A percentile compares a stretch with the other conserved stretches of the same genome.
These are phyloP conservation scores for Gambusia yucatana DNA, from an alignment of 2,797 vertebrate species.

Conservation along the genomic window DNA sequence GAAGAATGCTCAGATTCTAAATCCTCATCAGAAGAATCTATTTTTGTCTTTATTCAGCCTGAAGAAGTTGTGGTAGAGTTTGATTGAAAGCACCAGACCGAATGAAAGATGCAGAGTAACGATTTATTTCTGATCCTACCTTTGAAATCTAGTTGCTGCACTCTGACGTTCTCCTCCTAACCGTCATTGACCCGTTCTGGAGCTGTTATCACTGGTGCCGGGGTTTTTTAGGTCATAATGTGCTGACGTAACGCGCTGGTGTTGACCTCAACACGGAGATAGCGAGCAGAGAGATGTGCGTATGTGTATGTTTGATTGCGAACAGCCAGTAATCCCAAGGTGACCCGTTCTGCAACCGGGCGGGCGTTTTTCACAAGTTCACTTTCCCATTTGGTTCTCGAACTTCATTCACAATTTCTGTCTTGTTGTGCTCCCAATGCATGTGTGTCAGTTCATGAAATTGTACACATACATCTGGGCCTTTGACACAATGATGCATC, in stretches of 20 bases:
- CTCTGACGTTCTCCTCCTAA: neutral
- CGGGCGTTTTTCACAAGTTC: neutral
- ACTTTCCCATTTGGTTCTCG: neutral
- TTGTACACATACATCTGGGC: neutral
- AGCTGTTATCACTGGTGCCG: neutral
- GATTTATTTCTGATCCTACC: constrained; percentile 9
- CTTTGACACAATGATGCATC: neutral
- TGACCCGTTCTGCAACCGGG: constrained; percentile 25
- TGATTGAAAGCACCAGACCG: neutral
- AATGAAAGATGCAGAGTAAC: neutral
- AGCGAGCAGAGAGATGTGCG: constrained; percentile 32
- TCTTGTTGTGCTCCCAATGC: neutral
- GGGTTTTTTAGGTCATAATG: constrained; percentile 13
- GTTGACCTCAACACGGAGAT: constrained; percentile 43
- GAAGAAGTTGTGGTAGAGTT: constrained; percentile 1
- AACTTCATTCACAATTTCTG: neutral
- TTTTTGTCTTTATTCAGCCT: neutral
- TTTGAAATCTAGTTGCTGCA: neutral
- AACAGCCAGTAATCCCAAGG: constrained; percentile 42
- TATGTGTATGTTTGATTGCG: constrained; percentile 12
- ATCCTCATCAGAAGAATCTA: constrained; percentile 9
- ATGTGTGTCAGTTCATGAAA: neutral
- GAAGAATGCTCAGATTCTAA: constrained; percentile 3
- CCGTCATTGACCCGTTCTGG: neutral
- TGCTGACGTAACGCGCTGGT: constrained; percentile 37